These are phyloP conservation scores for Drosophila elegans DNA, from an alignment of 1,140 invertebrate genomes.

Conservation along the genomic window DNA sequence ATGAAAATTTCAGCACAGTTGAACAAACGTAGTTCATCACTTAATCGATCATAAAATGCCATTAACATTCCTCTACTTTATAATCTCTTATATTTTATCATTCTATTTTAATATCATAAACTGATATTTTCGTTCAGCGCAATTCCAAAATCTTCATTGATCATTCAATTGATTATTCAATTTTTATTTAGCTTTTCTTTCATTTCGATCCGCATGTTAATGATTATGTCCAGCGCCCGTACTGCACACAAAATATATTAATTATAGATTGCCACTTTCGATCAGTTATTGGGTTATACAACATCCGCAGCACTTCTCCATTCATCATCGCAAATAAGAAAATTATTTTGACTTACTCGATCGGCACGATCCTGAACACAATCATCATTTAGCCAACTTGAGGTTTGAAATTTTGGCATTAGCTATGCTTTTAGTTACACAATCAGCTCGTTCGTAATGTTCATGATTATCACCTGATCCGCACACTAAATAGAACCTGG, in stretches of 20 bases:
- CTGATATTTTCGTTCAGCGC: background rate
- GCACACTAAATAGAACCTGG: slow-evolving; percentile 23
- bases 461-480: slow-evolving; percentile 22
- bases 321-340: slow-evolving; percentile 3
- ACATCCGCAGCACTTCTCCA: slow-evolving; percentile 18
- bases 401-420: background rate
- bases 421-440: slow-evolving; percentile 3
- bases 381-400: slow-evolving; percentile 9
- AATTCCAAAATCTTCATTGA: background rate
- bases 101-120: background rate
- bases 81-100: background rate
- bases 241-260: background rate
- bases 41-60: background rate
- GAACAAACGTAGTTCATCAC: slow-evolving; percentile 11
- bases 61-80: background rate
- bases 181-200: background rate
- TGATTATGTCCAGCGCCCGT: background rate
- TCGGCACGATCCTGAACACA: slow-evolving; percentile 17
- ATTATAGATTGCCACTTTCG: slow-evolving; percentile 1
- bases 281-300: slow-evolving; percentile 30
- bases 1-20: slow-evolving; percentile 49
- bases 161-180: background rate
- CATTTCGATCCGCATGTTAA: slow-evolving; percentile 3
- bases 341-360: slow-evolving; percentile 12
- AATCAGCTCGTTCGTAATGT: slow-evolving; percentile 22